Percentiles rank a stretch among this genome's conserved stretches.
Conservation (phyloP, 2,888 invertebrate genomes). For the Andrena hattorfiana region DNA sequence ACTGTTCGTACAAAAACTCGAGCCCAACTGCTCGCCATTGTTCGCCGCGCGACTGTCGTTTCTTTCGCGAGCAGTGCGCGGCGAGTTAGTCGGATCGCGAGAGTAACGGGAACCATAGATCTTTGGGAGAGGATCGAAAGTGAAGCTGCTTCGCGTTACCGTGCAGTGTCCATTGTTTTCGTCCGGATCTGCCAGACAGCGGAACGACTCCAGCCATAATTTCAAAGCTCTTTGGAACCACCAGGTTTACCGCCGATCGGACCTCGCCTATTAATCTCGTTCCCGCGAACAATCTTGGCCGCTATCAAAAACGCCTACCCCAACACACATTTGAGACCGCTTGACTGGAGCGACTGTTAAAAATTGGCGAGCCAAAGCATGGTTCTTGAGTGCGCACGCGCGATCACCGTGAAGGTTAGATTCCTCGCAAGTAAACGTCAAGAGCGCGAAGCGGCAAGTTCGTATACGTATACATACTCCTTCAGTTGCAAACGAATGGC, state of each 20-base stretch:
- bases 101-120: background rate
- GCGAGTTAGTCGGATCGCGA: background rate
- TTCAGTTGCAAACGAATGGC: background rate
- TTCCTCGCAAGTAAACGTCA: slow-evolving; percentile 46
- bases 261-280: background rate
- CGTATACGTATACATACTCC: background rate
- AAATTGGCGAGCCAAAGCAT: slow-evolving; percentile 47
- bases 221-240: background rate
- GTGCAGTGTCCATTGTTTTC: slow-evolving; percentile 92
- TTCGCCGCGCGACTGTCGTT: background rate
- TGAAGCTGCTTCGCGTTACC: slow-evolving; percentile 85
- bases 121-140: background rate
- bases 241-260: background rate
- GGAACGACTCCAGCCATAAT: slow-evolving; percentile 87
- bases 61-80: no score
- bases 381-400: slow-evolving; percentile 52
- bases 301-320: slow-evolving; percentile 8
- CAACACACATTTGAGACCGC: slow-evolving; percentile 21
- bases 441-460: background rate
- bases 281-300: background rate
- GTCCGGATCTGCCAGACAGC: slow-evolving; percentile 87
- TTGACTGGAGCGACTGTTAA: slow-evolving; percentile 47
- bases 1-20: background rate
- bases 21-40: background rate
- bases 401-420: slow-evolving; percentile 39